phyloP scores from a whole-genome alignment of 2,797 vertebrate species.

The Todus mexicanus region DNA sequence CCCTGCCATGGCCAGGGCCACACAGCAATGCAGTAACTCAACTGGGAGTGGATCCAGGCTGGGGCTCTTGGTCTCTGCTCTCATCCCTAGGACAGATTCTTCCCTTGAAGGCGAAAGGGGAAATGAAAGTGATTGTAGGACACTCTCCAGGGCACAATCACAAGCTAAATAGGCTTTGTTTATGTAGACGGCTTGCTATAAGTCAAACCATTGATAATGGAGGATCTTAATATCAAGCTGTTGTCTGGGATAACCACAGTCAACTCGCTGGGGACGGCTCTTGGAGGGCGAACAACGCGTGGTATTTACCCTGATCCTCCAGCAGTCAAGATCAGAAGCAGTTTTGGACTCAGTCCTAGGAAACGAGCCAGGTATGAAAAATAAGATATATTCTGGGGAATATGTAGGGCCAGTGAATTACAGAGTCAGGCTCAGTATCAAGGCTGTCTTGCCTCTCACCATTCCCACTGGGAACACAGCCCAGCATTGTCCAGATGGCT shows the following conservation, averaged over 20 bases:
- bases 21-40: neutral
- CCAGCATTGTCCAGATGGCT: neutral
- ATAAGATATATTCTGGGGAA: neutral
- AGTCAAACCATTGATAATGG: neutral
- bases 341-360: constrained; percentile 1
- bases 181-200: neutral
- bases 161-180: constrained; percentile 18
- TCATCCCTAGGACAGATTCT: neutral
- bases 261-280: neutral
- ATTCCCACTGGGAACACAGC: neutral
- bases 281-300: neutral
- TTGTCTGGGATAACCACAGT: constrained; percentile 4
- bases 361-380: constrained; percentile 15
- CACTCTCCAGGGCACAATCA: constrained; percentile 19
- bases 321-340: constrained; percentile 15
- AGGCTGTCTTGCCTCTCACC: neutral
- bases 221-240: neutral
- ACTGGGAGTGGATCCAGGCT: neutral
- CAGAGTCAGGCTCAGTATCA: neutral
- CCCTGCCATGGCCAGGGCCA: neutral
- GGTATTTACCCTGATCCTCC: neutral
- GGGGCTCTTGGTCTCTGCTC: neutral
- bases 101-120: neutral
- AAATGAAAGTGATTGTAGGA: constrained; percentile 13
- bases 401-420: neutral